Conservation (phyloP, 2,888 invertebrate genomes). For the Altica lythri region DNA sequence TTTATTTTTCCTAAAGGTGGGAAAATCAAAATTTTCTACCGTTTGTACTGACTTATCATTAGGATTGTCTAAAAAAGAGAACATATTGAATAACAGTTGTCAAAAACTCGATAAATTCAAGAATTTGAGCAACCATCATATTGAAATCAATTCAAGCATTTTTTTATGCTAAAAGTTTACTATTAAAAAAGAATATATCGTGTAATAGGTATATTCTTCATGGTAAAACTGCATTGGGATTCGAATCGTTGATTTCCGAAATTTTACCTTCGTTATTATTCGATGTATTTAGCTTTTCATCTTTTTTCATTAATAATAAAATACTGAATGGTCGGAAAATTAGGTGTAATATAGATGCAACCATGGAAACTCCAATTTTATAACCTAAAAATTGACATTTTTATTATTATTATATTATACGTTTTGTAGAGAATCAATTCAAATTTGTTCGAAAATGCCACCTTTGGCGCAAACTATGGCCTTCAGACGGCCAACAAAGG, state of each 20-base stretch:
- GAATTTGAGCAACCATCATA: no score
- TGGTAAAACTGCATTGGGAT: slow-evolving; percentile 1
- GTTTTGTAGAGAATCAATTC: no score
- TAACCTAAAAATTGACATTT: slow-evolving; percentile 41
- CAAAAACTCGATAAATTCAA: no score
- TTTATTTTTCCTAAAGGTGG: slow-evolving; percentile 17
- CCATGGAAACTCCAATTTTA: slow-evolving; percentile 55
- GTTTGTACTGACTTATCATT: slow-evolving; percentile 14
- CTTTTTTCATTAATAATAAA: slow-evolving; percentile 52
- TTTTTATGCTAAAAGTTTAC: no score
- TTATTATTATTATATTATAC: no score
- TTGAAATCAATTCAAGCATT: no score
- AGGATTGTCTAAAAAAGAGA: slow-evolving; percentile 19
- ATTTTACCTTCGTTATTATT: slow-evolving; percentile 2
- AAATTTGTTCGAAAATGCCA: no score
- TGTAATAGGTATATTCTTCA: background rate
- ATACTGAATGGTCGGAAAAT: slow-evolving; percentile 58
- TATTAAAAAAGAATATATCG: no score
- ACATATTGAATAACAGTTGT: no score
- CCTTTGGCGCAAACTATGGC: no score
- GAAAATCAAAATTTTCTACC: slow-evolving; percentile 17
- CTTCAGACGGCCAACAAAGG: no score
- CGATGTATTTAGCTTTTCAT: slow-evolving; percentile 40
- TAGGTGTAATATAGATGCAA: slow-evolving; percentile 60
- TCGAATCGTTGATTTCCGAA: slow-evolving; percentile 4